phyloP scores from a whole-genome alignment of 2,797 vertebrate species.

The Luscinia megarhynchos region DNA sequence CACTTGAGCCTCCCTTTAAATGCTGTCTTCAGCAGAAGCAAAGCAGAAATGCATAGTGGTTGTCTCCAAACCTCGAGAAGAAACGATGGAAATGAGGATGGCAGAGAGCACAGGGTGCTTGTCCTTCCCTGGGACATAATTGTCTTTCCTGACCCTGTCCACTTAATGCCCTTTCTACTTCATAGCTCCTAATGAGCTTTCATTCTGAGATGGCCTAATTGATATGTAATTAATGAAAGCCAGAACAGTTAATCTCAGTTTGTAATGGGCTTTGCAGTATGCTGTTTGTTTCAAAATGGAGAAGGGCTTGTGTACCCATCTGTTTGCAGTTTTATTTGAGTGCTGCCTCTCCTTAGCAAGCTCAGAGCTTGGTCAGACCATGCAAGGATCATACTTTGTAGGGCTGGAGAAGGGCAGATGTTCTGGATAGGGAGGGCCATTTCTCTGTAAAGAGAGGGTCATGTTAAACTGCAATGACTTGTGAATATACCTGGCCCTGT shows the following conservation, averaged over 20 bases:
- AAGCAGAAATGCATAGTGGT: not conserved
- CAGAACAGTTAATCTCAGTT: not conserved
- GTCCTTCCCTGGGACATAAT: not conserved
- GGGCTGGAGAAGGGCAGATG: not conserved
- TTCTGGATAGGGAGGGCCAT: rapidly evolving
- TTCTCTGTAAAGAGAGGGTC: not conserved
- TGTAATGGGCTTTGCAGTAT: not conserved
- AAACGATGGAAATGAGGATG: not conserved
- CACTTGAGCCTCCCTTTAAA: not conserved
- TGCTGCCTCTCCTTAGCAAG: not conserved
- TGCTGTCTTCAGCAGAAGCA: not conserved
- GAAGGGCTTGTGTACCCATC: not conserved
- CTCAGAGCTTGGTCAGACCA: not conserved
- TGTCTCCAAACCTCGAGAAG: not conserved
- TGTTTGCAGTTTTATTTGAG: not conserved
- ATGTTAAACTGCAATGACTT: not conserved
- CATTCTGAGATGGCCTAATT: not conserved
- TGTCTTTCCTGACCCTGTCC: not conserved
- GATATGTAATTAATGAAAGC: not conserved
- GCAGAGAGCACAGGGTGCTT: not conserved
- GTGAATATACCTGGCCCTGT: not conserved
- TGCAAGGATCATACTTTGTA: not conserved
- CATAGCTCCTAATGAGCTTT: not conserved
- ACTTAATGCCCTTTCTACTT: not conserved
- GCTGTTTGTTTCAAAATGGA: not conserved